Conservation (phyloP, 2,888 invertebrate genomes). For the Lasioglossum oenotherae region DNA sequence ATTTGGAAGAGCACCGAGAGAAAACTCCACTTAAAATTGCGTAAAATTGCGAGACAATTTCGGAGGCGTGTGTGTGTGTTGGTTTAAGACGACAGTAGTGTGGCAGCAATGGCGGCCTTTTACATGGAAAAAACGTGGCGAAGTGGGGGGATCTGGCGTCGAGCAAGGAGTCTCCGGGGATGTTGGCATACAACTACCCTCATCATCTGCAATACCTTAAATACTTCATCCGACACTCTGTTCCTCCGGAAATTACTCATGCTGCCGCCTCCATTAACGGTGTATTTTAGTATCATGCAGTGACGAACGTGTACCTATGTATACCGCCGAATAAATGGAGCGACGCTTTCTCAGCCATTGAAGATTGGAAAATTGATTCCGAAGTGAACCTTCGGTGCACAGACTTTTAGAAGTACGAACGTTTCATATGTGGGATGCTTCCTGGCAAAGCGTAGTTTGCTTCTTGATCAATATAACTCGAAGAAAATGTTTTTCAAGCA, state of each 20-base stretch:
- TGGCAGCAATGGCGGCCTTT: conserved; percentile 22
- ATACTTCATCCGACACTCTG: conserved; percentile 28
- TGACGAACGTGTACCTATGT: background rate
- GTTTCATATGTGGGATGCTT: background rate
- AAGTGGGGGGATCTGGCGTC: conserved; percentile 47
- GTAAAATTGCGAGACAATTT: conserved; percentile 3
- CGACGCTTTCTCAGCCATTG: conserved; percentile 8
- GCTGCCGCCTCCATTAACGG: conserved; percentile 16
- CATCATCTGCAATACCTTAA: conserved; percentile 40
- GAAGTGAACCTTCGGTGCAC: background rate
- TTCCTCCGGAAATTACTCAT: conserved; percentile 43
- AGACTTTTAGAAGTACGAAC: background rate
- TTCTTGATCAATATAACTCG: background rate
- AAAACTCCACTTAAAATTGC: background rate
- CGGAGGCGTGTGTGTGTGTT: conserved; percentile 10
- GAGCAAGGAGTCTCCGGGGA: conserved; percentile 52
- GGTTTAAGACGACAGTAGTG: conserved; percentile 19
- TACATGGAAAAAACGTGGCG: conserved; percentile 20
- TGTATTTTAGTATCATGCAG: conserved; percentile 19
- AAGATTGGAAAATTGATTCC: conserved; percentile 10
- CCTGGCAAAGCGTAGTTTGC: background rate
- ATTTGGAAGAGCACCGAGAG: background rate
- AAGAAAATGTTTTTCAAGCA: background rate
- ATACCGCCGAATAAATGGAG: background rate
- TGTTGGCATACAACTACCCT: conserved; percentile 52